Evolutionary conservation across 2,113 vertebrate genomes (phyloP).

Genomic region (Cyprinus carpio): DNA sequence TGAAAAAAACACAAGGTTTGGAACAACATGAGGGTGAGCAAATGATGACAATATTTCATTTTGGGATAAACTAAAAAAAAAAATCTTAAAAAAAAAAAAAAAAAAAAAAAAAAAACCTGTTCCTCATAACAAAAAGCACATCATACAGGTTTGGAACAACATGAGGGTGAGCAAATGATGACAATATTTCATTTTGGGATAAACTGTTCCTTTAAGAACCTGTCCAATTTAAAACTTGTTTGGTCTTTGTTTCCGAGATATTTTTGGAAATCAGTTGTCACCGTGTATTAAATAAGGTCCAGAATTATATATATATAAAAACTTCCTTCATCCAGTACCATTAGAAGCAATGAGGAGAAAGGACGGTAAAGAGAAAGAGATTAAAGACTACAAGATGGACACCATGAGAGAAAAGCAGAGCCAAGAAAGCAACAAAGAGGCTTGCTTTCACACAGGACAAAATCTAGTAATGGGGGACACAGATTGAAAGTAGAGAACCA

Average conservation of each 20-base stretch:
- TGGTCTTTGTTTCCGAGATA: not conserved
- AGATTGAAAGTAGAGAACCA: constrained; percentile 19
- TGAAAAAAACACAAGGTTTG: too few species aligned
- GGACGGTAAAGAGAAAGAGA: not conserved
- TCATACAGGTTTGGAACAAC: not conserved
- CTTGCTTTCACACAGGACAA: constrained; percentile 12
- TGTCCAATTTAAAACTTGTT: not conserved
- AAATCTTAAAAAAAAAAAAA: too few species aligned
- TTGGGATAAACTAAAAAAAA: too few species aligned
- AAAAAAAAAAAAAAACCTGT: not conserved
- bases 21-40: too few species aligned
- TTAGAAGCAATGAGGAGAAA: not conserved
- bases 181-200: not conserved
- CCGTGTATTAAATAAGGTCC: not conserved
- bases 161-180: not conserved
- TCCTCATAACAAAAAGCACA: not conserved
- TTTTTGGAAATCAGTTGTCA: not conserved
- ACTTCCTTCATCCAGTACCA: not conserved
- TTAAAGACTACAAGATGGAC: not conserved
- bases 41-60: too few species aligned
- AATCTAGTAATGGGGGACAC: constrained; percentile 8
- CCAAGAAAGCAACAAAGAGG: not conserved
- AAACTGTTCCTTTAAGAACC: not conserved
- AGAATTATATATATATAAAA: not conserved
- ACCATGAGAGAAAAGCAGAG: constrained; percentile 37